These are phyloP conservation scores for Halcyon senegalensis DNA, from an alignment of 2,113 vertebrate species.

Conservation along the genomic window DNA sequence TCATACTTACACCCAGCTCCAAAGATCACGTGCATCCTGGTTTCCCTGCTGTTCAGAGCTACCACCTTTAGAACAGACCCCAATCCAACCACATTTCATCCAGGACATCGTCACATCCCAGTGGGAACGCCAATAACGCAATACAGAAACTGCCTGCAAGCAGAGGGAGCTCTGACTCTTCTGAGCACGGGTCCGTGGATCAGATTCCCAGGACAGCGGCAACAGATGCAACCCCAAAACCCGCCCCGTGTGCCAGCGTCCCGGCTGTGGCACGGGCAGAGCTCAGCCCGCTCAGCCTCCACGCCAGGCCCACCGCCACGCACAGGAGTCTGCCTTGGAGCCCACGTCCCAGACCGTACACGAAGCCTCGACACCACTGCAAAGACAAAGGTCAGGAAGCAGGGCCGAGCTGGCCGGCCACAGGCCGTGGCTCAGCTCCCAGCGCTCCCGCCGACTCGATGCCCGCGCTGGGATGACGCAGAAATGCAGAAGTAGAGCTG, in stretches of 20 bases:
- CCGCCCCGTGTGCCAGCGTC: no score
- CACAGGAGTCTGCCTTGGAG: neutral
- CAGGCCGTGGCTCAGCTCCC: neutral
- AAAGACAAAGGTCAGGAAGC: neutral
- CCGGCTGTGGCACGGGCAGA: rapidly evolving
- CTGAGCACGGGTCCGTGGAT: neutral
- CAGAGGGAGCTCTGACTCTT: conserved; percentile 52
- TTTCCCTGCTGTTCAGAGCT: no score
- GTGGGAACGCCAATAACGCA: rapidly evolving
- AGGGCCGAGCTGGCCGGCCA: neutral
- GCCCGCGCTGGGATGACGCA: neutral
- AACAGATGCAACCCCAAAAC: rapidly evolving
- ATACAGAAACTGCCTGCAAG: neutral
- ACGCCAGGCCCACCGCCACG: rapidly evolving
- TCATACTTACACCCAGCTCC: rapidly evolving
- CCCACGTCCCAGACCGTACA: neutral
- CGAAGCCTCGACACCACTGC: neutral
- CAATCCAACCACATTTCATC: rapidly evolving
- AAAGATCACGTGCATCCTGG: rapidly evolving
- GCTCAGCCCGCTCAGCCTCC: neutral
- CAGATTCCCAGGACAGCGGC: neutral
- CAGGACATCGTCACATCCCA: neutral
- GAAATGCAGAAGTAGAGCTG: no score
- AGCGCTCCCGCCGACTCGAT: neutral
- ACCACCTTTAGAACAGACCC: no score